Base-by-base conservation (phyloP, 2,797 vertebrate genomes). In the Amblyraja radiata region DNA sequence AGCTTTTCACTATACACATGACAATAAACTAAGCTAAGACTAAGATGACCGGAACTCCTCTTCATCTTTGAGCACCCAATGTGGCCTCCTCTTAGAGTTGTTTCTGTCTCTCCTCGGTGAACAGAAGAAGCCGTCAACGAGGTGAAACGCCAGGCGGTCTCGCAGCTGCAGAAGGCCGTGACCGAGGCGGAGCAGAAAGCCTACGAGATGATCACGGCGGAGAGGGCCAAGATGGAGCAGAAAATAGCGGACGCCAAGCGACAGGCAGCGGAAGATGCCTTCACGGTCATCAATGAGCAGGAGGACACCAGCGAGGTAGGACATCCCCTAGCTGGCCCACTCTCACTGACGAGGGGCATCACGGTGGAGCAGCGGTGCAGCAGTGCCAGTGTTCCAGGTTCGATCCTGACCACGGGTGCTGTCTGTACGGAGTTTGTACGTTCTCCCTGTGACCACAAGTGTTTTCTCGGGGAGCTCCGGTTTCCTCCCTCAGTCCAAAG, bases 71-170 rank as follows among this genome's bases (percentile, higher is more conserved):
- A 88, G 16, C 2, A 9, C 16, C 84, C 13, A 8, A 32, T 65
- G 74, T 32, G 46, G 61, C 18, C 0, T 6, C 78, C 46, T 58
- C 81, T 68, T 91, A 28, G 74, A 46, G 23, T 0, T 93, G 3
- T 81, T 65, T 61, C 74, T 63, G 23, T 93, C 46, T 36, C 23
- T 95, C 94, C 95, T 25, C 4, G 25, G 16, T 21, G 18, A 21
- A 0, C 93, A 99, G 99, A 99, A 96, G 99, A 99, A 95, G 99
- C 99, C 0, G 99, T 99, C 95, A 99, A 99, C 36, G 98, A 99
- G 95, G 99, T 99, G 95, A 99, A 99, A 95, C 97, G 98, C 3
- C 99, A 99, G 97, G 99, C 99, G 94, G 99, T 99, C 98, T 99
- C 98, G 0, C 98, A 99, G 96, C 98, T 99, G 73, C 99, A 99